Percentiles rank a stretch among this genome's conserved stretches.
Evolutionary conservation across 2,888 invertebrate species (phyloP).

Genomic region (Ditylenchus weischeri): DNA sequence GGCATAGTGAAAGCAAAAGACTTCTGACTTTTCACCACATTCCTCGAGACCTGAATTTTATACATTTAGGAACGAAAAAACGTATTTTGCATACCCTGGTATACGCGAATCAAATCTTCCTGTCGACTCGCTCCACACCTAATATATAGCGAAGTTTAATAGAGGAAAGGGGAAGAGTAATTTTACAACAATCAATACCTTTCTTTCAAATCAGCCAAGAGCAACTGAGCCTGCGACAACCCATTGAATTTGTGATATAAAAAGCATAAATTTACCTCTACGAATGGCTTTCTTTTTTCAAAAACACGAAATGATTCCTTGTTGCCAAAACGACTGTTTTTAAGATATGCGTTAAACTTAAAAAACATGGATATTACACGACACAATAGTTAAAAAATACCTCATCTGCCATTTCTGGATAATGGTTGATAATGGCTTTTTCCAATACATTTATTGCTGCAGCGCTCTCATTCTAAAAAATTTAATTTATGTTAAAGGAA

Average conservation of each 20-base stretch:
- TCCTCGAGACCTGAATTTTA: conserved; percentile 46
- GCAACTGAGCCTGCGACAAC: conserved; percentile 13
- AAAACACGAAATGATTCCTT: not conserved
- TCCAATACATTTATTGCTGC: conserved; percentile 17
- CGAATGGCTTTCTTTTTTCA: conserved; percentile 13
- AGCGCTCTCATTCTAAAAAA: conserved; percentile 8
- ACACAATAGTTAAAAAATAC: not conserved
- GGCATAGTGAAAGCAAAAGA: conserved; percentile 63
- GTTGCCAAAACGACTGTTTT: not conserved
- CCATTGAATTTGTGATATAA: not conserved
- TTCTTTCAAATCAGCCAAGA: conserved; percentile 19
- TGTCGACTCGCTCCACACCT: no score
- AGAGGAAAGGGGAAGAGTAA: not conserved
- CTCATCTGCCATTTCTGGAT: conserved; percentile 9
- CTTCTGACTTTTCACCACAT: conserved; percentile 74
- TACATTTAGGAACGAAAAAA: no score
- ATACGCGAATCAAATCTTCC: no score
- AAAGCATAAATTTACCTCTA: conserved; percentile 6
- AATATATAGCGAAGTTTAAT: not conserved
- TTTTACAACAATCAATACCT: not conserved
- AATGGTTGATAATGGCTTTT: conserved; percentile 14
- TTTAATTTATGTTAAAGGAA: not conserved
- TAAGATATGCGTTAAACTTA: no score
- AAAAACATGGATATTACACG: not conserved
- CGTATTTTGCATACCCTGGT: no score